Evolutionary conservation across 2,888 invertebrate genomes (phyloP).

Genomic region (Rhopalosiphum nymphaeae): DNA sequence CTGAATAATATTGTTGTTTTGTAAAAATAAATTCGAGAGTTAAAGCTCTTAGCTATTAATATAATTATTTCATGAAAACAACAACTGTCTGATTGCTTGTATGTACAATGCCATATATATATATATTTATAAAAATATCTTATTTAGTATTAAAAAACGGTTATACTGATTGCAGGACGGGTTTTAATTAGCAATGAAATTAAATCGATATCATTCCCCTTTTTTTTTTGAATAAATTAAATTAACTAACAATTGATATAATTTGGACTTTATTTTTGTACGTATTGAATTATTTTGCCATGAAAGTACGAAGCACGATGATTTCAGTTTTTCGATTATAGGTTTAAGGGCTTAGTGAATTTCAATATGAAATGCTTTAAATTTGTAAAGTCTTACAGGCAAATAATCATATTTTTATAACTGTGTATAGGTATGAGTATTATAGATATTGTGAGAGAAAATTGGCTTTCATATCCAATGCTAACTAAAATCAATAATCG

Average conservation of each 20-base stretch:
- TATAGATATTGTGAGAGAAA: background rate
- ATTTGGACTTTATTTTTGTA: background rate
- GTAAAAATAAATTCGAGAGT: background rate
- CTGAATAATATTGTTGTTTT: background rate
- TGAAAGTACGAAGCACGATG: background rate
- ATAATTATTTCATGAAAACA: background rate
- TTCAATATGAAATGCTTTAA: background rate
- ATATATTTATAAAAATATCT: background rate
- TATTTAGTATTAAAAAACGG: background rate
- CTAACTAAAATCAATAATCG: slow-evolving; percentile 52
- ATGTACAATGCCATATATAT: background rate
- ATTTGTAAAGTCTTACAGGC: background rate
- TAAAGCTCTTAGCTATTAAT: background rate
- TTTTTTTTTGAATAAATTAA: background rate
- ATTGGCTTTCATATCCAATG: background rate
- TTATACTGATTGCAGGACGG: background rate
- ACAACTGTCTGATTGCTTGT: background rate
- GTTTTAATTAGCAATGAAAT: background rate
- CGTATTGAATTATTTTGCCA: background rate
- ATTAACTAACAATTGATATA: background rate
- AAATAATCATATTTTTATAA: background rate
- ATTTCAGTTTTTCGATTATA: background rate
- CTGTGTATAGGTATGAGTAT: background rate
- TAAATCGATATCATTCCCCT: background rate
- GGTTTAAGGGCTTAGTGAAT: background rate